Base-by-base conservation (phyloP, 2,113 vertebrate species). In the Paedocypris sp. region DNA sequence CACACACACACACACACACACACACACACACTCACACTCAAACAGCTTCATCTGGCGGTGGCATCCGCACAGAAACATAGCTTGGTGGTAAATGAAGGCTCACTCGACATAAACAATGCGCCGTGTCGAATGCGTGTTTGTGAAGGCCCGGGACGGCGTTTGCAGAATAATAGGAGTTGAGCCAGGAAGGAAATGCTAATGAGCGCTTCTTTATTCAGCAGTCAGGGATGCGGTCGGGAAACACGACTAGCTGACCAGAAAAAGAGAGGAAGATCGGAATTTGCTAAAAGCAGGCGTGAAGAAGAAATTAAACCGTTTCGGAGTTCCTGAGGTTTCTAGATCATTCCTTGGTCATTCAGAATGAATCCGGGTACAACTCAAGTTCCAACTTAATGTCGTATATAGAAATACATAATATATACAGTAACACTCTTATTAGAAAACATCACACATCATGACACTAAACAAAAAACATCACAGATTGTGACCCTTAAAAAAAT, bases 21-120 rank as follows among this genome's bases (percentile, higher is more conserved):
- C 10, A 15, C 13, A 61, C 39, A 56, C 23, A 20, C 43, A 62
- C 42, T n/a, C 1, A 48, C 42, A 56, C 29, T 39, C 41, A 61
- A 65, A 70, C 16, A 39, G 62, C 57, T 56, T 53, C 33, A 49
- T 59, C 43, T 53, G 41, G 18, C 23, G 20, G 36, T 43, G 53
- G 16, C 53, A 56, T 41, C 15, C 19, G 19, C 38, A 41, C 2
- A 41, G 16, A 9, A 6, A 10, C 6, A 2, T 4, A 19, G 19
- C 8, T 41, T 41, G 31, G n/a, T n/a, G n/a, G n/a, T n/a, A n/a
- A n/a, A 18, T 28, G 13, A 20, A 13, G 18, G 7, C 13, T 47
- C 3, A 15, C 50, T 54, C 49, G 18, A 32, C 8, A 5, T 35
- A 54, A 54, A 60, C 38, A 46, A 49, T 46, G 6, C 39, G 26